Base-by-base conservation (phyloP, 92 coral and sea anemone genomes). In the Palythoa heliodiscus region DNA sequence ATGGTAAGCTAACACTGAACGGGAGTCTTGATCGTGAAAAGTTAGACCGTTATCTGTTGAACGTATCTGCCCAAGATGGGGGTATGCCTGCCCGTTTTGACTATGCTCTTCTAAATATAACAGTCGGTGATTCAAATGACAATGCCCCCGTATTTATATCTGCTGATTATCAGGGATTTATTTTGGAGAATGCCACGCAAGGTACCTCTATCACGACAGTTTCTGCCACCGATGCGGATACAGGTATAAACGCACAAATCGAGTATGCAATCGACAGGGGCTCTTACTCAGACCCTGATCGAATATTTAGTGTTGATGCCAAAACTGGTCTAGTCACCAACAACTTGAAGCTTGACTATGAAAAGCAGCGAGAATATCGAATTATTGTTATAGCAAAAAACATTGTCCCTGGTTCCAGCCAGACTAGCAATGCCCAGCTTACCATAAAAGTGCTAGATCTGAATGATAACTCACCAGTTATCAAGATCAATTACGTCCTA, bases 51-150 rank as follows among this genome's bases (percentile, higher is more conserved):
- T 97, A 92, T 84, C 47, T 89, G 78, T 85, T 97, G 90, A 97
- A 94, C 71, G 82, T 97, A 79, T 90, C 98, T 70, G 99, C 99
- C 35, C 89, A 78, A 52, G 99, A 97, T 71, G 95, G 94, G 2
- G 99, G 99, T 17, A 86, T 53, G 67, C 99, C 98, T 0, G 82
- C 90, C 48, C 90, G 78, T 40, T 57, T 58, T 13, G 95, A 91
- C 35, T 97, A 75, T 71, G 55, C 93, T 20, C 25, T 77, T 11
- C 71, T 97, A 50, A 95, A 92, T 69, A 87, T 97, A 68, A 88
- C 95, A 69, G 95, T 97, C n/a, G 75, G 80, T 11, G 99, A 97
- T 83, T 70, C 71, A 43, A 93, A 97, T 86, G 96, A 95, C 73
- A 89, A 95, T 77, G 75, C 76, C 14, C 99, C 99, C 1, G 82